Conservation (phyloP, 2,113 vertebrate species). For the Petaurus breviceps region DNA sequence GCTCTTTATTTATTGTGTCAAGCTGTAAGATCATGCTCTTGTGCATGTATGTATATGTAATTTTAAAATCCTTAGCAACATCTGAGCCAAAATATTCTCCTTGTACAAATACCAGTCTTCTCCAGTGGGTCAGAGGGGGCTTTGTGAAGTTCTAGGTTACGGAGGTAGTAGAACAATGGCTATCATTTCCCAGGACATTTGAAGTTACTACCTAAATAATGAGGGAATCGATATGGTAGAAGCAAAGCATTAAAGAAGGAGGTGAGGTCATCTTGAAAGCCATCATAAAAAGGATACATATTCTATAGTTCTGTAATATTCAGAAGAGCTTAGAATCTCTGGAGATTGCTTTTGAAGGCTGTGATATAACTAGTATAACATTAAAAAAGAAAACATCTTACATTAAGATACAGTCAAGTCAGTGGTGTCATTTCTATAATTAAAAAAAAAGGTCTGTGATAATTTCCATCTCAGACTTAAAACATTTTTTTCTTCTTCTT, state of each 20-base stretch:
- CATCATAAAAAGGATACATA: neutral
- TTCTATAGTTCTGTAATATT: neutral
- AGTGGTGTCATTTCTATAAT: constrained; percentile 30
- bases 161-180: constrained; percentile 41
- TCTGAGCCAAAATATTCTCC: neutral
- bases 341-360: constrained; percentile 17
- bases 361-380: constrained; percentile 5
- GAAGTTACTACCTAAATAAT: neutral
- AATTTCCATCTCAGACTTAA: constrained; percentile 29
- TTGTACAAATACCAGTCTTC: neutral
- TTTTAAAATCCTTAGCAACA: neutral
- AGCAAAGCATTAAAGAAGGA: neutral
- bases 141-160: neutral
- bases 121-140: neutral
- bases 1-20: neutral
- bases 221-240: neutral
- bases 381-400: constrained; percentile 61
- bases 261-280: neutral
- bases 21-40: neutral
- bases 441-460: constrained; percentile 12
- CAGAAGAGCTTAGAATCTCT: constrained; percentile 11
- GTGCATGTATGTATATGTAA: neutral
- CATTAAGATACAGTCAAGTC: constrained; percentile 31
- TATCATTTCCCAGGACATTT: constrained; percentile 25
- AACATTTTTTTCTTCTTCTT: neutral